phyloP scores from a whole-genome alignment of 2,113 vertebrate genomes.

The Donacobius atricapilla region DNA sequence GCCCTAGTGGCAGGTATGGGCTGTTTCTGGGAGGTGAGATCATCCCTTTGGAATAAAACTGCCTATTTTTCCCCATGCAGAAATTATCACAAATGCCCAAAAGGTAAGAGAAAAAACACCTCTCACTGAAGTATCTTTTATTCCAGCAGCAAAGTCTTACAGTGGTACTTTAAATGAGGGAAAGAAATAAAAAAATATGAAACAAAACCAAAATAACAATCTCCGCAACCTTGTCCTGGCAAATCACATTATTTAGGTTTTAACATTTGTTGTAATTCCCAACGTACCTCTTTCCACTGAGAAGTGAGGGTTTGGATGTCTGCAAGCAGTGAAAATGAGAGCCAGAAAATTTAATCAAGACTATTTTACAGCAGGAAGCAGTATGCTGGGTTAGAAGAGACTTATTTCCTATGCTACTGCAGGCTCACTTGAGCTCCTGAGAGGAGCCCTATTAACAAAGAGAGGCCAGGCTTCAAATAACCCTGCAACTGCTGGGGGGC shows the following conservation, averaged over 20 bases:
- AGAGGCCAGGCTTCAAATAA: slow-evolving; percentile 18
- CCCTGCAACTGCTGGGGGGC: neutral
- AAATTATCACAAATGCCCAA: neutral
- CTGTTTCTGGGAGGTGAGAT: neutral
- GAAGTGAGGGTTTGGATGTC: slow-evolving; percentile 3
- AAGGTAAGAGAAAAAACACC: neutral
- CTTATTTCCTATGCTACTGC: slow-evolving; percentile 15
- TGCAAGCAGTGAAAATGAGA: neutral
- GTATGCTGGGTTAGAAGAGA: neutral
- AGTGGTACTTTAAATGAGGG: neutral
- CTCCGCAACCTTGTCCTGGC: neutral
- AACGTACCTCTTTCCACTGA: neutral
- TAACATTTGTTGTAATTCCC: neutral
- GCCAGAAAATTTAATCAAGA: slow-evolving; percentile 49
- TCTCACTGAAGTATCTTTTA: neutral
- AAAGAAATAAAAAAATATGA: neutral
- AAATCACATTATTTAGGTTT: slow-evolving; percentile 18
- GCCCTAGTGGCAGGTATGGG: neutral
- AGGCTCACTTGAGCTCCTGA: slow-evolving; percentile 11
- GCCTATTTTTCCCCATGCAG: neutral
- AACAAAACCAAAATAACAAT: neutral
- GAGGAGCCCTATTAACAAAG: neutral
- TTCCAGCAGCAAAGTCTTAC: neutral
- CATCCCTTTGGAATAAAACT: neutral
- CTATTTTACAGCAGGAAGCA: slow-evolving; percentile 32